Base-by-base conservation (phyloP, 2,888 invertebrate genomes). In the Parnassius orleans region DNA sequence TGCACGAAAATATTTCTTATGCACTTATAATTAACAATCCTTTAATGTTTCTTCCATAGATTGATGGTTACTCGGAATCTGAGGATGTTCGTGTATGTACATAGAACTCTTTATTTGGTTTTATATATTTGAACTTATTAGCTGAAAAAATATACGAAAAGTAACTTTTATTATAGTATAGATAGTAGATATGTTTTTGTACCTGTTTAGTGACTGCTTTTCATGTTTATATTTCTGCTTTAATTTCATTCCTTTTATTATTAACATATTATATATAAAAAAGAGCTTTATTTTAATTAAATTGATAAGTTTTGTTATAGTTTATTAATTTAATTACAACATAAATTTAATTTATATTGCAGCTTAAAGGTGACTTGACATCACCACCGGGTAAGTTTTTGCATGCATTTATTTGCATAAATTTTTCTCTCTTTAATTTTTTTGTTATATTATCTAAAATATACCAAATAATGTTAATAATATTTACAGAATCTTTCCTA, bases 401-500 rank as follows among this genome's bases (percentile, higher is more conserved):
- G 5, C 24, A 24, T 24, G 3, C 24, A 10, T 48, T 10, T 44
- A 24, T 24, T 43, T n/a, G 12, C n/a, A 33, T 12, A 52, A 12
- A 19, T 19, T 24, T n/a, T 10, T 24, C 7, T 24, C 2, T 15
- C 11, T 53, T 53, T 9, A 12, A 41, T 10, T 2, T 51, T 51
- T 19, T 9, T 53, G n/a, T 24, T 3, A 24, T 11, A 33, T 7
- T 5, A 33, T 33, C 33, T 33, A 33, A 33, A 33, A 33, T 33
- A 0, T 9, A n/a, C 43, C 43, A 43, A 11, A 11, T 11, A 43
- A 43, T 43, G 2, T 1, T 43, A 43, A 43, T 48, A 43, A 12
- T 42, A 52, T 54, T 52, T 24, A 48, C 60, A 60, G 60, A 65
- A 53, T 33, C 11, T 44, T n/a, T 55, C 44, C 11, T 44, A 51